phyloP scores from a whole-genome alignment of 2,113 vertebrate genomes.

The Tyto alba region DNA sequence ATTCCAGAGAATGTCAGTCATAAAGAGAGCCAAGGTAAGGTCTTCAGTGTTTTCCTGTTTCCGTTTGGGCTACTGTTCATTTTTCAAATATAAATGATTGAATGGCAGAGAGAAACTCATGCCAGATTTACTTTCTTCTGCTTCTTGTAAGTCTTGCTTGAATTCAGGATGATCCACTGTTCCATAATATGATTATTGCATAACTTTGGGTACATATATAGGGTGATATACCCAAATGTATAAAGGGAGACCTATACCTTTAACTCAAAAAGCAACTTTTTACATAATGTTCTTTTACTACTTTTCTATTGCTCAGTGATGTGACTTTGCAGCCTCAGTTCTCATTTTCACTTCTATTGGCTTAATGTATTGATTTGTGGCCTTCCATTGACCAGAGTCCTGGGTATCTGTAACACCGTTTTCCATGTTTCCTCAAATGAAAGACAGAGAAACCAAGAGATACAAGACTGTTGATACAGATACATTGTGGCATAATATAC shows the following conservation, averaged over 20 bases:
- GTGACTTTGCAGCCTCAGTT: background rate
- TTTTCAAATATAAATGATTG: background rate
- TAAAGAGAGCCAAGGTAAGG: background rate
- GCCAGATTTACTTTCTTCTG: background rate
- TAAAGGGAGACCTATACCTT: background rate
- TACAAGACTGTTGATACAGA: background rate
- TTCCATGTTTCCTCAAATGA: background rate
- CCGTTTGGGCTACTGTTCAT: background rate
- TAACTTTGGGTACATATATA: background rate
- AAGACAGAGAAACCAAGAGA: background rate
- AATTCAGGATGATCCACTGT: background rate
- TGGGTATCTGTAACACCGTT: background rate
- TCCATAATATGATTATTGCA: background rate
- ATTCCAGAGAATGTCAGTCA: background rate
- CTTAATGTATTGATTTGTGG: background rate
- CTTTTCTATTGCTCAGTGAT: background rate
- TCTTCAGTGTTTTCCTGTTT: background rate
- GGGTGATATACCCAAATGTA: no score
- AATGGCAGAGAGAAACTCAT: background rate
- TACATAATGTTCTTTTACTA: background rate
- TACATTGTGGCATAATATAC: no score
- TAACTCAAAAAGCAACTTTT: background rate
- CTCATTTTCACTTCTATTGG: background rate
- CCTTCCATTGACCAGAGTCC: background rate
- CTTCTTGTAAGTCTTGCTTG: background rate